A percentile compares a stretch with the other conserved stretches of the same genome.
Evolutionary conservation across 2,113 vertebrate species (phyloP).

Genomic region (Limnothrissa miodon): DNA sequence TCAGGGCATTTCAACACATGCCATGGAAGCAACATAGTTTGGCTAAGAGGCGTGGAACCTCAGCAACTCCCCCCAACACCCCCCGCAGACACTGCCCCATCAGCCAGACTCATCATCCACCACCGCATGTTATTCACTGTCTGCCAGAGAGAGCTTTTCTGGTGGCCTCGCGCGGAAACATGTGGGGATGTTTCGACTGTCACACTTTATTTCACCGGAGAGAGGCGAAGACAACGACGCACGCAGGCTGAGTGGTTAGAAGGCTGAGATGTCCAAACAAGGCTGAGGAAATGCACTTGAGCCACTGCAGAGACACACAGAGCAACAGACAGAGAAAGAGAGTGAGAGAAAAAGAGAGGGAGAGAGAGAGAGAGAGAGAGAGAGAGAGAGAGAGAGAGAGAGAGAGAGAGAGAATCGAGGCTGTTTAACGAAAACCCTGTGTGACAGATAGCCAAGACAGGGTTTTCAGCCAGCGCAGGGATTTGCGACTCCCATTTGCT

Average conservation of each 20-base stretch:
- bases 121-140: slow-evolving; percentile 60
- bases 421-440: slow-evolving; percentile 17
- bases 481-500: slow-evolving; percentile 59
- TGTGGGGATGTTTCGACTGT: slow-evolving; percentile 62
- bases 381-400: slow-evolving; percentile 23
- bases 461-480: not conserved
- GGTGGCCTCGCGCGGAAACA: slow-evolving; percentile 60
- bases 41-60: slow-evolving; percentile 62
- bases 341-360: slow-evolving; percentile 26
- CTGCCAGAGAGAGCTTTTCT: slow-evolving; percentile 44
- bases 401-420: slow-evolving; percentile 34
- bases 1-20: not conserved
- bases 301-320: not conserved
- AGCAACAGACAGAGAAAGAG: not conserved
- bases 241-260: slow-evolving; percentile 11
- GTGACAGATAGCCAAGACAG: slow-evolving; percentile 18
- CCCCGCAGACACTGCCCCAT: slow-evolving; percentile 27
- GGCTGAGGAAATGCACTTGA: not conserved
- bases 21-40: slow-evolving; percentile 36
- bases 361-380: slow-evolving; percentile 22
- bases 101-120: slow-evolving; percentile 59
- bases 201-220: slow-evolving; percentile 51
- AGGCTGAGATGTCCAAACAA: not conserved
- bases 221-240: slow-evolving; percentile 41
- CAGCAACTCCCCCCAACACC: no score